Evolutionary conservation across 2,797 vertebrate genomes (phyloP), one percentile per base, ranked within the genome.

Genomic region (Intellagama lesueurii): DNA sequence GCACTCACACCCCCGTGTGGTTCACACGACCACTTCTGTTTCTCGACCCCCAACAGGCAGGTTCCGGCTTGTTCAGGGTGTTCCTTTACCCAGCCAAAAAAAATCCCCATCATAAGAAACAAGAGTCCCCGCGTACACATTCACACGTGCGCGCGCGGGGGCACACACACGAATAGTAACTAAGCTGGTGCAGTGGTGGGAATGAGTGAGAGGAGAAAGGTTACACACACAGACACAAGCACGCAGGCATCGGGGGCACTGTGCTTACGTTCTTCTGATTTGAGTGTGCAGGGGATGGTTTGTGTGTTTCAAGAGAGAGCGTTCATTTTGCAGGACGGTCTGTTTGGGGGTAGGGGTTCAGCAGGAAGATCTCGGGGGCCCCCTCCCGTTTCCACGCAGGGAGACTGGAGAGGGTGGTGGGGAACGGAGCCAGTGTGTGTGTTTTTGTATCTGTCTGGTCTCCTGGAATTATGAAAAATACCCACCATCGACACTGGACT

Each of bases 381-480:
- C 91, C 24, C 87, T 73, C 90, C 16, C 88, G 88, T 9, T 77
- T n/a, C 72, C 72, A 82, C 40, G 8, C 6, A 90, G 86, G 91
- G 89, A 28, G 94, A 90, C 93, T 91, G 94, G 94, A 88, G 93
- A 94, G 93, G 95, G 92, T 92, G 78, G 81, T 81, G 85, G 73
- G 90, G 92, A 92, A 90, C 81, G 22, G 94, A 72, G 91, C 68
- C 82, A n/a, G 35, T 83, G 92, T 83, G 91, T 91, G 94, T 96
- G 96, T 96, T 96, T 96, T 96, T 95, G 95, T 96, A 96, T 96
- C 96, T 96, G 96, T 97, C 96, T 95, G 96, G 95, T 95, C 96
- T 98, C 98, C 97, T 98, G 98, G 98, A 99, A 99, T 99, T 99
- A 99, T 99, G 98, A 99, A 99, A 99, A 99, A 99, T 99, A 98